Conservation (phyloP, 2,113 vertebrate genomes). For the Chaetorhynchus papuensis region DNA sequence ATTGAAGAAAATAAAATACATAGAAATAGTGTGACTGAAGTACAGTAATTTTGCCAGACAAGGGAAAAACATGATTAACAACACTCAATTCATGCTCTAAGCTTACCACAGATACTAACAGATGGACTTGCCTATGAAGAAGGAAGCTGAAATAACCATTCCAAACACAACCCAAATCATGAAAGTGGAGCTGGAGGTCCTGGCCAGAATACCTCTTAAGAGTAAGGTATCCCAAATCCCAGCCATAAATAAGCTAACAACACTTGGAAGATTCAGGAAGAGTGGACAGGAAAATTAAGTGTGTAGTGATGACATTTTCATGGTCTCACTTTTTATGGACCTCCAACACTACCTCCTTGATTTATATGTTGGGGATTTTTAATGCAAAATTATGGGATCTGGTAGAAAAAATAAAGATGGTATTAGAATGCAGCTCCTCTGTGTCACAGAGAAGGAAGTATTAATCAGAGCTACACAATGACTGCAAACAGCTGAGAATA, state of each 20-base stretch:
- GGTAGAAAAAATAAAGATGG: conserved; percentile 53
- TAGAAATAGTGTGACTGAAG: neutral
- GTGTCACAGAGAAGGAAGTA: conserved; percentile 22
- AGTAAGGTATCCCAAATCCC: conserved; percentile 29
- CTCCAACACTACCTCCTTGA: conserved; percentile 51
- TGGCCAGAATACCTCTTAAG: neutral
- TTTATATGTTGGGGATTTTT: conserved; percentile 34
- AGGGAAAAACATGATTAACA: neutral
- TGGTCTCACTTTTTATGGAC: conserved; percentile 64
- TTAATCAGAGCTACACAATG: conserved; percentile 44
- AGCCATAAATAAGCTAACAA: conserved; percentile 63
- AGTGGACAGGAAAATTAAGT: conserved; percentile 69
- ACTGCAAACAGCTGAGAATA: conserved; percentile 37
- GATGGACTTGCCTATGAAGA: neutral
- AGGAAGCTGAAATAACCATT: neutral
- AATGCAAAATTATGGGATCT: conserved; percentile 33
- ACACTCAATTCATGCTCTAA: neutral
- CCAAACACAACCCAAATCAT: neutral
- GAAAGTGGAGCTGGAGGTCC: neutral
- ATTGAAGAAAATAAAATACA: neutral
- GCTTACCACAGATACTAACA: neutral
- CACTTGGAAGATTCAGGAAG: conserved; percentile 57
- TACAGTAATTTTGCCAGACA: neutral
- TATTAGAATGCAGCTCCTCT: conserved; percentile 48
- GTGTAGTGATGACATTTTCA: conserved; percentile 72